phyloP scores from a whole-genome alignment of 2,113 vertebrate genomes.

The Lonchura striata region DNA sequence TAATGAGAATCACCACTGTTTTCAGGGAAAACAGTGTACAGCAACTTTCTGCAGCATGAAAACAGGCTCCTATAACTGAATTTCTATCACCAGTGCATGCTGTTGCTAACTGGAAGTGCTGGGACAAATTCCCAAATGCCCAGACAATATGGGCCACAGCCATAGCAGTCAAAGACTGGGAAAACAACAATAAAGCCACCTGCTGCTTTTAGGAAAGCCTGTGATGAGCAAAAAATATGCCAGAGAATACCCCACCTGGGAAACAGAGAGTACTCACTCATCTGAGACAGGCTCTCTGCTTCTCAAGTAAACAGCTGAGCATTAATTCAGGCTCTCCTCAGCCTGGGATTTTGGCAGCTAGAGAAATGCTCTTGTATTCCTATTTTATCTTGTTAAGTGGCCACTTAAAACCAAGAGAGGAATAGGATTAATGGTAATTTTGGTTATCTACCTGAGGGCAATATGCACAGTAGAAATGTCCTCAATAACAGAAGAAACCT shows the following conservation, averaged over 20 bases:
- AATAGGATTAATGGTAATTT: background rate
- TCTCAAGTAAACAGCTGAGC: background rate
- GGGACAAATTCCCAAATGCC: background rate
- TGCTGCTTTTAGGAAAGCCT: background rate
- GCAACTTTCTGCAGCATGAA: background rate
- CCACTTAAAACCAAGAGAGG: background rate
- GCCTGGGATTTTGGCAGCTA: background rate
- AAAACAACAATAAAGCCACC: background rate
- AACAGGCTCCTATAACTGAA: background rate
- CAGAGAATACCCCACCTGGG: background rate
- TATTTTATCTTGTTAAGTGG: background rate
- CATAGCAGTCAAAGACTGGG: background rate
- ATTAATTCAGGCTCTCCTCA: background rate
- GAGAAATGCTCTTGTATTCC: background rate
- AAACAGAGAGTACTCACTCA: background rate
- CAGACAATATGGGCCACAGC: background rate
- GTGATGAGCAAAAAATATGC: background rate
- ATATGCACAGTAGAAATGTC: background rate
- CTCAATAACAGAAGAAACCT: background rate
- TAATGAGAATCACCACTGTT: background rate
- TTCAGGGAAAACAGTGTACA: background rate
- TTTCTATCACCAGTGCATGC: background rate
- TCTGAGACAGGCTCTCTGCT: background rate
- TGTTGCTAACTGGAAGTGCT: background rate
- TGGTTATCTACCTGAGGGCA: background rate